Percentiles rank a stretch among this genome's conserved stretches.
phyloP scores from a whole-genome alignment of 2,113 vertebrate genomes.

The Salvator merianae region DNA sequence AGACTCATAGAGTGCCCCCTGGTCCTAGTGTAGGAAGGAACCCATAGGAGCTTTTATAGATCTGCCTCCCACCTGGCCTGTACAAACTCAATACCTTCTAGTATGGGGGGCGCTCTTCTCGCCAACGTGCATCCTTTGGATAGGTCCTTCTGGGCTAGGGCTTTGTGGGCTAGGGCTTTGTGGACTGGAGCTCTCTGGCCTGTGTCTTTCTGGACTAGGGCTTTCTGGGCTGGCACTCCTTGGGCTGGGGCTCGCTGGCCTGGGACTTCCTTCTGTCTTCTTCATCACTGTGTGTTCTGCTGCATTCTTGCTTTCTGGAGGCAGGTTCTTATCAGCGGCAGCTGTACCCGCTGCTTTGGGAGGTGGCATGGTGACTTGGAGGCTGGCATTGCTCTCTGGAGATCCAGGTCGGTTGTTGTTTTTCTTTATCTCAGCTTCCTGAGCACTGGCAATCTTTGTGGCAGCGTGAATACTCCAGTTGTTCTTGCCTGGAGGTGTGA shows the following conservation, averaged over 20 bases:
- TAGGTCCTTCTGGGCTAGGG: no score
- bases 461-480: not conserved
- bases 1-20: no score
- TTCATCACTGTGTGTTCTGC: not conserved
- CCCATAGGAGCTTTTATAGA: not conserved
- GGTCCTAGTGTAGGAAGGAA: not conserved
- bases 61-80: not conserved
- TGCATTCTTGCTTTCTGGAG: not conserved
- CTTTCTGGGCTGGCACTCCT: no score
- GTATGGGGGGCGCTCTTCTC: not conserved
- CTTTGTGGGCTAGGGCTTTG: no score
- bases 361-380: not conserved
- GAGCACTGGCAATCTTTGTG: not conserved
- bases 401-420: not conserved
- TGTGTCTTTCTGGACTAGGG: no score
- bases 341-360: not conserved
- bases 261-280: not conserved
- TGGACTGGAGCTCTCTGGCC: no score
- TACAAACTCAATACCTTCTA: not conserved
- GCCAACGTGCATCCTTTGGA: not conserved
- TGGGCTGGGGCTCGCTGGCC: no score
- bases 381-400: not conserved
- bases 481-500: not conserved
- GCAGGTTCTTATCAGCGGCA: no score
- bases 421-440: not conserved